These are phyloP conservation scores for Macaria notata DNA, from an alignment of 2,888 invertebrate species.

Conservation along the genomic window DNA sequence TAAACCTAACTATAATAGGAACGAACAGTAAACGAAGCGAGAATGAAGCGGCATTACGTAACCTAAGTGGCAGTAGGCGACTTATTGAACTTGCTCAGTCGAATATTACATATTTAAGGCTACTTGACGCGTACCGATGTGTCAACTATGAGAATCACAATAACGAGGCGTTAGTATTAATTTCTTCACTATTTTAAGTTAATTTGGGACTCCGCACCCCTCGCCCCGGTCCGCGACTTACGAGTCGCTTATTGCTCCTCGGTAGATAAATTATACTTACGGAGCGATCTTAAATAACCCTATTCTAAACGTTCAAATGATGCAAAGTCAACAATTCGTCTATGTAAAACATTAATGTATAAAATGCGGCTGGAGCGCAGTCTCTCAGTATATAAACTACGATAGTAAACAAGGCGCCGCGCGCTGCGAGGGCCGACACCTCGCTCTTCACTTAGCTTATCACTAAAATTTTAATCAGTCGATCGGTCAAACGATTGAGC, in stretches of 20 bases:
- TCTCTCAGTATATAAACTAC: slow-evolving; percentile 68
- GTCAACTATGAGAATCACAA: slow-evolving; percentile 77
- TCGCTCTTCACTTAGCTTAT: slow-evolving; percentile 76
- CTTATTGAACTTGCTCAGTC: slow-evolving; percentile 68
- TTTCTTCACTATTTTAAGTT: slow-evolving; percentile 63
- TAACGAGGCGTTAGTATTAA: slow-evolving; percentile 64
- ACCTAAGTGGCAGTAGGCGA: slow-evolving; percentile 71
- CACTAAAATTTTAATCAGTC: slow-evolving; percentile 83
- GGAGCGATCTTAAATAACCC: slow-evolving; percentile 82
- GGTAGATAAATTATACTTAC: slow-evolving; percentile 81
- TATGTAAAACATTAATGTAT: slow-evolving; percentile 68
- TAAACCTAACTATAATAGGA: slow-evolving; percentile 76
- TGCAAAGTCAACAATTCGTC: slow-evolving; percentile 78
- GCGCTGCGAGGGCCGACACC: slow-evolving; percentile 36
- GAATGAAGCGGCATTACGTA: slow-evolving; percentile 52
- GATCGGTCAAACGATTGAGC: slow-evolving; percentile 82
- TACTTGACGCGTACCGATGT: slow-evolving; percentile 73
- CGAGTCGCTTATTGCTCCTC: slow-evolving; percentile 69
- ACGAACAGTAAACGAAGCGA: slow-evolving; percentile 56
- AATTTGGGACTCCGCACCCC: slow-evolving; percentile 73
- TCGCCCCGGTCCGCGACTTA: slow-evolving; percentile 71
- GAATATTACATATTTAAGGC: slow-evolving; percentile 61
- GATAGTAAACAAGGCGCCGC: slow-evolving; percentile 56
- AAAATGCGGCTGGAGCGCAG: slow-evolving; percentile 58
- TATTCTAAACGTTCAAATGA: slow-evolving; percentile 81